Percentiles rank a stretch among this genome's conserved stretches.
Conservation (phyloP, 2,797 vertebrate species). For the Rhincodon typus region DNA sequence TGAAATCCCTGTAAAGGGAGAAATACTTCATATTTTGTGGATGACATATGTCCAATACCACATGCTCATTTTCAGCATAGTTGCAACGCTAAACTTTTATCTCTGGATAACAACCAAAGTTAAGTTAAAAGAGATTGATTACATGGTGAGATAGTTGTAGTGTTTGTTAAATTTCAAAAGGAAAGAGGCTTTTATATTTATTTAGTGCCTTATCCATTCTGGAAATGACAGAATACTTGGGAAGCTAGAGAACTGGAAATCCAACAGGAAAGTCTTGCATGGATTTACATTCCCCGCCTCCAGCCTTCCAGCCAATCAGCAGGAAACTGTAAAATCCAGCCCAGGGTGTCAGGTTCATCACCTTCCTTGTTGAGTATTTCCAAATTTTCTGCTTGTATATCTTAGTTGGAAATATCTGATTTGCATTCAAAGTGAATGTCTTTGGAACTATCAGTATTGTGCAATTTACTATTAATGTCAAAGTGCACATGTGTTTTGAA, state of each 20-base stretch:
- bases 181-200: background rate
- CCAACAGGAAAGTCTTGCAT: too few relatives aligned
- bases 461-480: background rate
- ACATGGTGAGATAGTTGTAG: background rate
- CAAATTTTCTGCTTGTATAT: too few relatives aligned
- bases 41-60: background rate
- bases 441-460: background rate
- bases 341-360: too few relatives aligned
- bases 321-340: too few relatives aligned
- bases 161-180: background rate
- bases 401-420: background rate
- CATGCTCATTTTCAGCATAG: background rate
- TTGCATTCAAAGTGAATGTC: background rate
- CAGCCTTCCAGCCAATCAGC: too few relatives aligned
- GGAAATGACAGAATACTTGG: too few relatives aligned
- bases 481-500: background rate
- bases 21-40: background rate
- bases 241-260: too few relatives aligned
- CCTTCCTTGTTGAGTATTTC: too few relatives aligned
- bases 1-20: background rate
- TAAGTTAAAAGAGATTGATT: background rate
- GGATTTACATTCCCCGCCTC: too few relatives aligned
- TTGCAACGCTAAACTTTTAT: background rate
- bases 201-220: background rate
- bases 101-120: background rate